Base-by-base conservation (phyloP, 2,113 vertebrate genomes). In the Clarias magur region DNA sequence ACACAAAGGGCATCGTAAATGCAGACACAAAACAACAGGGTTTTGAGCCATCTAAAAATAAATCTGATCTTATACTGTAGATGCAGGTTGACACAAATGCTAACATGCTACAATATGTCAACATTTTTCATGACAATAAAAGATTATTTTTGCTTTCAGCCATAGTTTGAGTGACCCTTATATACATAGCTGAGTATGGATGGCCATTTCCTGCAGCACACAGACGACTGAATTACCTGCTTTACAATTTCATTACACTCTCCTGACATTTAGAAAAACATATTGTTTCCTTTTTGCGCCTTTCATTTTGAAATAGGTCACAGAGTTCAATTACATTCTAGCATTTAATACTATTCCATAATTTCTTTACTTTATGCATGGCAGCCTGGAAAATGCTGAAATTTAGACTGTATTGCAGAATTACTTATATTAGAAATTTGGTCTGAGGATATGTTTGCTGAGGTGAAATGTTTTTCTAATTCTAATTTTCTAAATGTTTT, bases 1-100 rank as follows among this genome's bases (percentile, higher is more conserved):
- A 93, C 82, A 89, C 86, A 89, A 38, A 91, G 27, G 21, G 78
- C 67, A 90, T 25, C 48, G 56, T 90, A 75, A 87, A 91, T 85
- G 81, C 25, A 92, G 86, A 86, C 81, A 90, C 67, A 83, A 85
- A 79, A 86, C 60, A 86, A 27, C 42, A 73, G 59, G 6, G 8
- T 63, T 42, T 42, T 70, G 42, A 27, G 82, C 19, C 6, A 54
- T 12, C 54, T 19, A 59, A 60, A 21, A 19, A 59, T 23, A 19
- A 59, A 59, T 59, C 16, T 11, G 7, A 57, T 30, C 76, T 60
- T 38, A 27, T 48, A 48, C 48, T 48, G 48, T 54, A 56, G 75
- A 78, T 1, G 42, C 23, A 54, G 48, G 73, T 53, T 27, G 13
- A 56, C 25, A 78, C 2, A 25, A 17, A 54, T n/a, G 2, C 15